Conservation (phyloP, 92 coral and sea anemone genomes). For the Zoanthus sansibaricus region DNA sequence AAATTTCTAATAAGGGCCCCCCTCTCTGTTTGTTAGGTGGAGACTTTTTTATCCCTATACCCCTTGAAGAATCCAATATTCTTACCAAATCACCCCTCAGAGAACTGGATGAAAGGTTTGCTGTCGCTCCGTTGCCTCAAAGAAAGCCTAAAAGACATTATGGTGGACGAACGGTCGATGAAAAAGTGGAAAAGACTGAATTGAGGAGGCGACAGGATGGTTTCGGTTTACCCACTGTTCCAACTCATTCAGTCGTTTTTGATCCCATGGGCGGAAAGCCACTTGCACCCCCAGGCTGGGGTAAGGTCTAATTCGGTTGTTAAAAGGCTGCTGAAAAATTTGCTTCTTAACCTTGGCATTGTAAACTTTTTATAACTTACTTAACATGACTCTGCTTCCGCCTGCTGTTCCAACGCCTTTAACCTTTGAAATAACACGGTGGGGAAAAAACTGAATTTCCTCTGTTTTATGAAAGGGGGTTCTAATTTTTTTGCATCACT, state of each 20-base stretch:
- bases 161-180: slow-evolving; percentile 34
- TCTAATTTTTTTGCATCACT: no score
- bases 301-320: slow-evolving; percentile 24
- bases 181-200: slow-evolving; percentile 45
- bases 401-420: no score
- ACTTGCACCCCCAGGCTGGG: slow-evolving; percentile 41
- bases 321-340: not conserved
- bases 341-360: not conserved
- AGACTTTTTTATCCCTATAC: slow-evolving; percentile 51
- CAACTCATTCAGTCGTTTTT: slow-evolving; percentile 60
- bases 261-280: slow-evolving; percentile 55
- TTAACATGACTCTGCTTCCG: no score
- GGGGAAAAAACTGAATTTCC: no score
- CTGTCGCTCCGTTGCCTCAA: slow-evolving; percentile 38
- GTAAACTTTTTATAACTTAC: no score
- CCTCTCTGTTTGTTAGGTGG: slow-evolving; percentile 52
- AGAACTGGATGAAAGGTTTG: slow-evolving; percentile 16
- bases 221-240: slow-evolving; percentile 62
- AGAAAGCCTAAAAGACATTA: slow-evolving; percentile 42
- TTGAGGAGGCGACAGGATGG: slow-evolving; percentile 35
- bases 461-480: no score
- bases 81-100: slow-evolving; percentile 45
- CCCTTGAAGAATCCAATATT: slow-evolving; percentile 39
- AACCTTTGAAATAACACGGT: no score
- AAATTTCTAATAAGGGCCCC: slow-evolving; percentile 27